Base-by-base conservation (phyloP, 1,140 invertebrate species). In the Goniozus legneri region DNA sequence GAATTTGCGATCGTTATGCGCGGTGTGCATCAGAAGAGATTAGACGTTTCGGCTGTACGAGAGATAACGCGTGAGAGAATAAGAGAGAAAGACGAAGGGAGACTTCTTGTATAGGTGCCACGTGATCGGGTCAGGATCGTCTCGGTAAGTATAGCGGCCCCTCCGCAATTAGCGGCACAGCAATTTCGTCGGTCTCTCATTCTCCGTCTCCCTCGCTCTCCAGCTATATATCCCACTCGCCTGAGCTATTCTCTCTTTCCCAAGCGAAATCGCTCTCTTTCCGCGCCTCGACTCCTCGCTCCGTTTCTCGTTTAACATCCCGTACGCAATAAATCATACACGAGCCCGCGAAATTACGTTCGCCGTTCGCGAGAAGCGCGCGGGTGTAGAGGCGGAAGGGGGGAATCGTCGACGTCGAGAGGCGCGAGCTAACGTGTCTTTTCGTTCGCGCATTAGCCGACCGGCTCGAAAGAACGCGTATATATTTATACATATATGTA, bases 151-250 rank as follows among this genome's bases (percentile, higher is more conserved):
- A 40, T 45, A 53, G 47, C 51, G 27, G 15, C 24, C 47, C 41
- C 40, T 50, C 31, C 51, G 47, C 47, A 53, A 53, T 53, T 53
- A 53, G 47, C 40, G 51, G 36, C 40, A 37, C 40, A 35, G 50
- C 46, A 52, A 52, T 52, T 52, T 52, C 21, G 22, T 40, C 33
- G 8, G 19, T 20, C 18, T 49, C 14, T 24, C n/a, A n/a, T 30
- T 48, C 27, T 34, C 43, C 15, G 12, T 46, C 34, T 43, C 27
- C 24, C 47, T 31, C 13, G 4, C 24, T n/a, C n/a, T n/a, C n/a
- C n/a, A 6, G 4, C 24, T 27, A 27, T 10, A 4, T 27, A 10
- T 27, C 10, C 10, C 24, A 6, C 4, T 27, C 4, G 4, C 24
- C 4, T 27, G 10, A 4, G 24, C 24, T 27, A 10, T 10, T 27